phyloP scores from a whole-genome alignment of 1,140 invertebrate genomes.

The Bombus difficillimus region DNA sequence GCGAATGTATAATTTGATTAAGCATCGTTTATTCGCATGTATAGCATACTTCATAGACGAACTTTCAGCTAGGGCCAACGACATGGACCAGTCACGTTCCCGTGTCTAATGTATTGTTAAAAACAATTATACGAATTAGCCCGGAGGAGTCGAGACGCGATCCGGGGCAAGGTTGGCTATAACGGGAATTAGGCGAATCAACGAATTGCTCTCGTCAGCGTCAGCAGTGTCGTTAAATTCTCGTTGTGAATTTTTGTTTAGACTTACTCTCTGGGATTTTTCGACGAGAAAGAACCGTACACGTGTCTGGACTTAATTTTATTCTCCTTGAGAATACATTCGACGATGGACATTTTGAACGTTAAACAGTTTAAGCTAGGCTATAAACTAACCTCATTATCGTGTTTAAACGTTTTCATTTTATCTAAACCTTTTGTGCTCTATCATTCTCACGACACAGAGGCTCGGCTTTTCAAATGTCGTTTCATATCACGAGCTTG shows the following conservation, averaged over 20 bases:
- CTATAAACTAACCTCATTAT: not conserved
- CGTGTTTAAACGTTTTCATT: not conserved
- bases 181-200: constrained; percentile 42
- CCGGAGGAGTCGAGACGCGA: constrained; percentile 1
- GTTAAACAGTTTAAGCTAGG: not conserved
- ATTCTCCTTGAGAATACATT: not conserved
- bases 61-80: not conserved
- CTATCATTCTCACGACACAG: too few relatives aligned
- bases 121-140: constrained; percentile 47
- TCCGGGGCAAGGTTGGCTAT: constrained; percentile 39
- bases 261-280: not conserved
- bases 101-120: constrained; percentile 7
- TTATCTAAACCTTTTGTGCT: not conserved
- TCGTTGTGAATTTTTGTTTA: constrained; percentile 36
- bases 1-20: not conserved
- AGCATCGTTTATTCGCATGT: not conserved
- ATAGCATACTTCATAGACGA: not conserved
- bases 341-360: not conserved
- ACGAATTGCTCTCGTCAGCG: constrained; percentile 21
- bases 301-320: constrained; percentile 26
- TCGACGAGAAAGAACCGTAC: not conserved
- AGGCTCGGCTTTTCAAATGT: not conserved
- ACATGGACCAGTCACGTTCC: not conserved
- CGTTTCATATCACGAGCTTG: not conserved
- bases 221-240: constrained; percentile 26